phyloP scores from a whole-genome alignment of 92 coral and sea anemone species.

The Zoanthus sociatus region DNA sequence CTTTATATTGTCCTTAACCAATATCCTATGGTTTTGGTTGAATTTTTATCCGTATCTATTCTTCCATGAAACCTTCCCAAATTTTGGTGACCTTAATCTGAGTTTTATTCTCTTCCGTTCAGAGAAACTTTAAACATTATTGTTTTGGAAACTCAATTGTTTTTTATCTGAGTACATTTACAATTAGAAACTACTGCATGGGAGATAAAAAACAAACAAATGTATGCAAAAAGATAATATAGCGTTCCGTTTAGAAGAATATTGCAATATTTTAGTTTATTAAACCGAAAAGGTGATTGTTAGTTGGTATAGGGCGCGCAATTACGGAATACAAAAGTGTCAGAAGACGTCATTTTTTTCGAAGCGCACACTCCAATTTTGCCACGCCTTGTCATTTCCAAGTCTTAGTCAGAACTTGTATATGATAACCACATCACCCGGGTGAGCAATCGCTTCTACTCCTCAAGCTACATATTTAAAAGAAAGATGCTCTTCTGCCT shows the following conservation, averaged over 20 bases:
- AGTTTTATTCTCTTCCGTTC: neutral
- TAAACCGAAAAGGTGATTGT: neutral
- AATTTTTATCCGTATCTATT: constrained; percentile 6
- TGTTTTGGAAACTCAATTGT: constrained; percentile 47
- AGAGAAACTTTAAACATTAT: neutral
- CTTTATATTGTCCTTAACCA: neutral
- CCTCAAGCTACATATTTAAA: neutral
- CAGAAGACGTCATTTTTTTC: neutral
- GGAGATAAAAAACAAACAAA: constrained; percentile 37
- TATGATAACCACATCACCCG: neutral
- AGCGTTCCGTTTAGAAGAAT: neutral
- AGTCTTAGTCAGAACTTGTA: constrained; percentile 10
- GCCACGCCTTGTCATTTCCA: neutral
- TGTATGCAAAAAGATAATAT: neutral
- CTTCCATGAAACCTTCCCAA: constrained; percentile 20
- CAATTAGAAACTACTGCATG: neutral
- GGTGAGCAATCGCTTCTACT: neutral
- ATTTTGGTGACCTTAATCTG: neutral
- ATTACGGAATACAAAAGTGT: neutral
- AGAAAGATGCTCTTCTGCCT: neutral
- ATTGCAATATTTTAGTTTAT: neutral
- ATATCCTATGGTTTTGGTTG: constrained; percentile 8
- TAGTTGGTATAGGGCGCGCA: neutral
- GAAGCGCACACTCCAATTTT: constrained; percentile 9
- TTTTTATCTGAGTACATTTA: neutral